Evolutionary conservation across 1,140 invertebrate genomes (phyloP), one percentile per base, ranked within the genome.

Genomic region (Lordiphosa mommai): DNA sequence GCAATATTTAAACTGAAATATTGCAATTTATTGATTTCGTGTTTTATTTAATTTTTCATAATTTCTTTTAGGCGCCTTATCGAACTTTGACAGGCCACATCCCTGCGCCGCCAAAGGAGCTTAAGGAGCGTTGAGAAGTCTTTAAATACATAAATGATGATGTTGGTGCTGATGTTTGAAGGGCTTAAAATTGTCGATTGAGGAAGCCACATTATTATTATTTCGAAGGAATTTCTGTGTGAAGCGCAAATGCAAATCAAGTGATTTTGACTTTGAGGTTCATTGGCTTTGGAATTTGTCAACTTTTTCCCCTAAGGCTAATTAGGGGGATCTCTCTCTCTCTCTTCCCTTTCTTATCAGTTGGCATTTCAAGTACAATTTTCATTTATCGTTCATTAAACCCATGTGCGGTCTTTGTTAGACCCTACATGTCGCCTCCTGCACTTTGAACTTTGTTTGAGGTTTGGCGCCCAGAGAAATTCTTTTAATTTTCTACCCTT

Each of bases 11-110:
- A 48, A 48, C 38, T 52, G 16, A 52, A 52, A 50, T 63, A 36
- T 49, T 76, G 77, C 77, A 82, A 76, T 84, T 84, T 82, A 82
- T 82, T 84, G 76, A 82, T 82, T 76, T 76, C 66, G 55, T 55
- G 67, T 67, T 61, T 71, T 61, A 64, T 80, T 76, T 71, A 71
- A 76, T 82, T 82, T 67, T 56, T 58, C 52, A 61, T 67, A 52
- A 49, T 67, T 57, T 48, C 27, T 49, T 40, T 60, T 23, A 43
- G 41, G 12, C 53, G 10, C 44, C 53, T 66, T 72, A 79, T 69
- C 59, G 49, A 17, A 37, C 40, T 53, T 16, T 57, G 74, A 61
- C 58, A 55, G 41, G 40, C 27, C 23, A 8, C 14, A 7, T 37
- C 34, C 33, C 14, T n/a, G 9, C 16, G 2, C 43, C 10, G 7